phyloP scores from a whole-genome alignment of 2,888 invertebrate genomes.

The Volucella bombylans region DNA sequence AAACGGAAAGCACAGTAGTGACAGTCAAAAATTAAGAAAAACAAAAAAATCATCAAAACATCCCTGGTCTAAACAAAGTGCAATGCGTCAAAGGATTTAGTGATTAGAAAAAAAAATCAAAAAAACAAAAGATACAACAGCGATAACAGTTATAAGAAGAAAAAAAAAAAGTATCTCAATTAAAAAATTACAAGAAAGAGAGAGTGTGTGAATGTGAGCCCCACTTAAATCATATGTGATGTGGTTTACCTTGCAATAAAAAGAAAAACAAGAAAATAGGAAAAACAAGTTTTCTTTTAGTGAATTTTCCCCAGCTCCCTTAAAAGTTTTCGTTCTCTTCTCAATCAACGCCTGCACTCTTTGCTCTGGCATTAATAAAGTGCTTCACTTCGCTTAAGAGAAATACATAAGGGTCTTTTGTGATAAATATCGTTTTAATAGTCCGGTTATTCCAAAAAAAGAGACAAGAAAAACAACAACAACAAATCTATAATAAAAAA shows the following conservation, averaged over 20 bases:
- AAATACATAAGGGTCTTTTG: conserved; percentile 25
- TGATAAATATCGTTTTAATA: conserved; percentile 52
- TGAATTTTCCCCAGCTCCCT: conserved; percentile 41
- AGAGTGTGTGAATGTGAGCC: conserved; percentile 58
- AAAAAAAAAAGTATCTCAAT: conserved; percentile 60
- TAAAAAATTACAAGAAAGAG: conserved; percentile 65
- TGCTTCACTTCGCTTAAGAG: conserved; percentile 28
- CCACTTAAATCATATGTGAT: conserved; percentile 70
- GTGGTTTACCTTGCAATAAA: conserved; percentile 68
- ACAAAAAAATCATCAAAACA: conserved; percentile 32
- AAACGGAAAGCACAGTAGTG: conserved; percentile 49
- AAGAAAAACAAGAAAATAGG: conserved; percentile 30
- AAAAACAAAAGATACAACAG: conserved; percentile 27
- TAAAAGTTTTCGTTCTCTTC: conserved; percentile 21
- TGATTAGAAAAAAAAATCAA: conserved; percentile 4
- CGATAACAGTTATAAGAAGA: conserved; percentile 55
- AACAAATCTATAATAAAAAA: conserved; percentile 45
- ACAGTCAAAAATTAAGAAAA: conserved; percentile 24
- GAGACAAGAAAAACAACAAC: conserved; percentile 62
- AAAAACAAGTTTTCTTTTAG: conserved; percentile 62
- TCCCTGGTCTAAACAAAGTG: conserved; percentile 47
- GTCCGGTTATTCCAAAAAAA: conserved; percentile 66
- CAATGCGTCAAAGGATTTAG: conserved; percentile 45
- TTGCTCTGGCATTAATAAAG: background rate
- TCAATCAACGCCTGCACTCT: background rate